Percentiles rank a stretch among this genome's conserved stretches.
phyloP scores from a whole-genome alignment of 2,888 invertebrate genomes.

The Ashinkailepas kermadecensis region DNA sequence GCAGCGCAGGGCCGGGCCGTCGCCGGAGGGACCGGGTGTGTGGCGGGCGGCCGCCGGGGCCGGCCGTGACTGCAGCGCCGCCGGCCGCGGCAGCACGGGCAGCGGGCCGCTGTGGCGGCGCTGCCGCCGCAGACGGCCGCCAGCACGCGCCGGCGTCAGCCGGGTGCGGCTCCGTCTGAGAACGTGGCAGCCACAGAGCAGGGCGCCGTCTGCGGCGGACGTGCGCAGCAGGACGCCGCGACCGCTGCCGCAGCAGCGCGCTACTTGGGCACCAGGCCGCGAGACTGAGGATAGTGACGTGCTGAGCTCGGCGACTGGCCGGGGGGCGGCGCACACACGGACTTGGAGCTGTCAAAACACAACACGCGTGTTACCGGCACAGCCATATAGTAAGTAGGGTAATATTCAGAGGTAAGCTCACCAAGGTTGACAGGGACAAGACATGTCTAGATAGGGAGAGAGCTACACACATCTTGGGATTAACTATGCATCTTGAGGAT shows the following conservation, averaged over 20 bases:
- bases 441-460: neutral
- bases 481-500: too few relatives aligned
- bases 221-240: neutral
- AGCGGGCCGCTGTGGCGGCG: neutral
- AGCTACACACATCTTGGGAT: too few relatives aligned
- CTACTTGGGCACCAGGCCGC: conserved; percentile 28
- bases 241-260: neutral
- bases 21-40: neutral
- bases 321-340: conserved; percentile 23
- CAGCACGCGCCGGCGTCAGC: neutral
- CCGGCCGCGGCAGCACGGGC: neutral
- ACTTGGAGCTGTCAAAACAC: neutral
- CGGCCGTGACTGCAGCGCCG: neutral
- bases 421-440: neutral
- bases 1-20: neutral
- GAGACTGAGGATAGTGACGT: conserved; percentile 24
- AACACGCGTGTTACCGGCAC: neutral
- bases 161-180: neutral
- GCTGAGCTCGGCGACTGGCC: conserved; percentile 23
- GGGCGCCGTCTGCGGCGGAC: neutral
- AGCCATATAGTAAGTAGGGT: too few relatives aligned
- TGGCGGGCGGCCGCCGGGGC: neutral
- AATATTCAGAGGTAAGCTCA: too few relatives aligned
- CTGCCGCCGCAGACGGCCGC: neutral
- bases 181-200: neutral